Percentiles rank a stretch among this genome's conserved stretches.
Conservation (phyloP, 2,797 vertebrate species). For the Botia kubotai region DNA sequence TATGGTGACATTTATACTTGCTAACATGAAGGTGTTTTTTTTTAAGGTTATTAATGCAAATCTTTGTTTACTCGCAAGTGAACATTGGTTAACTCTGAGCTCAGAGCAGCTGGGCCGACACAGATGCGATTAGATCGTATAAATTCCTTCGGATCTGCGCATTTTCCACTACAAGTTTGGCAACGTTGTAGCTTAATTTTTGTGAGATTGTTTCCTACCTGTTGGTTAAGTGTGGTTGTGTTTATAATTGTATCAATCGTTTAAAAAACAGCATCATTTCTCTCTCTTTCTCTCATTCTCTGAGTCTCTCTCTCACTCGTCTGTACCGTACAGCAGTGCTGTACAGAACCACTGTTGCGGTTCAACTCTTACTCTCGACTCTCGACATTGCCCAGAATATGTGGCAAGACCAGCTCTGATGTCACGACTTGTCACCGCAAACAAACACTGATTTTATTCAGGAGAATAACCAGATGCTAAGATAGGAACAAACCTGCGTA, state of each 20-base stretch:
- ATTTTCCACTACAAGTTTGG: slow-evolving; percentile 1
- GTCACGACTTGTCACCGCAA: slow-evolving; percentile 53
- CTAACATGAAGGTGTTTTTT: slow-evolving; percentile 33
- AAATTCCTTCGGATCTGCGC: slow-evolving; percentile 51
- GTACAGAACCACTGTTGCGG: neutral
- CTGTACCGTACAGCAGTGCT: neutral
- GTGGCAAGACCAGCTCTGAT: slow-evolving; percentile 50
- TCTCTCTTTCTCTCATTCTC: neutral
- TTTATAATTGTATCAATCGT: slow-evolving; percentile 20
- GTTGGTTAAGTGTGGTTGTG: slow-evolving; percentile 35
- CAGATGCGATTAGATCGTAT: slow-evolving; percentile 45
- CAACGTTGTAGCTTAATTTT: slow-evolving; percentile 58
- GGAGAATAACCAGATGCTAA: slow-evolving; percentile 74
- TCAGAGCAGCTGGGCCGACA: slow-evolving; percentile 39
- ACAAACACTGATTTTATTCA: slow-evolving; percentile 43
- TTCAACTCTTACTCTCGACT: slow-evolving; percentile 22
- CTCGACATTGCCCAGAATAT: slow-evolving; percentile 1
- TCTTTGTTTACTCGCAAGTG: slow-evolving; percentile 37
- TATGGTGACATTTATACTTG: slow-evolving; percentile 17
- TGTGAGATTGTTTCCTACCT: slow-evolving; percentile 15
- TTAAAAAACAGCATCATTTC: slow-evolving; percentile 19
- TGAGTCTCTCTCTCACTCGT: neutral
- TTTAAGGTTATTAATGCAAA: slow-evolving; percentile 37
- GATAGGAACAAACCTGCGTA: slow-evolving; percentile 70
- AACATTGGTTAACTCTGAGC: slow-evolving; percentile 24